phyloP scores from a whole-genome alignment of 2,797 vertebrate genomes.

The Epinephelus malabaricus region DNA sequence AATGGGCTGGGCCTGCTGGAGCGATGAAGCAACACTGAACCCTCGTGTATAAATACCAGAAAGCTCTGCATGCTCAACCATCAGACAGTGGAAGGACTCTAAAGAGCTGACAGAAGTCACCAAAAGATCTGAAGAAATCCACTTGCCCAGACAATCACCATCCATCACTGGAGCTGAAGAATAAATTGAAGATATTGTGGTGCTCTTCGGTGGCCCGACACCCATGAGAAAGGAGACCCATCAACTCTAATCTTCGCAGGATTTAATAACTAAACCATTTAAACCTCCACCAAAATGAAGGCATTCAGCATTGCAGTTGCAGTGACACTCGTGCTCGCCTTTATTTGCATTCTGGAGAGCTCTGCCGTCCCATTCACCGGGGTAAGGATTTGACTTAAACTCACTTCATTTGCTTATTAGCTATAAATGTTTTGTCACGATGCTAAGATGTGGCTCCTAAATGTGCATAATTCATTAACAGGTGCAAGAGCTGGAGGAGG shows the following conservation, averaged over 20 bases:
- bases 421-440: slow-evolving; percentile 63
- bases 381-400: slow-evolving; percentile 76
- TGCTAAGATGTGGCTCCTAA: slow-evolving; percentile 54
- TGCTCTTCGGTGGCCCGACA: slow-evolving; percentile 51
- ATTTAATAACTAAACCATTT: slow-evolving; percentile 49
- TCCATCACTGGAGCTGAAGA: slow-evolving; percentile 64
- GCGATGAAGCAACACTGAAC: slow-evolving; percentile 76
- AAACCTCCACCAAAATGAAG: slow-evolving; percentile 80
- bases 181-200: slow-evolving; percentile 52
- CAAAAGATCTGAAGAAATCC: slow-evolving; percentile 58
- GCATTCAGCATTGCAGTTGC: slow-evolving; percentile 81
- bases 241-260: slow-evolving; percentile 63
- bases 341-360: slow-evolving; percentile 78
- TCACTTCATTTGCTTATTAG: slow-evolving; percentile 56
- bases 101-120: slow-evolving; percentile 59
- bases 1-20: slow-evolving; percentile 65
- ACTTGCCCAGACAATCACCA: slow-evolving; percentile 45
- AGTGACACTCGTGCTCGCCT: slow-evolving; percentile 83
- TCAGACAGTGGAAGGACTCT: slow-evolving; percentile 43
- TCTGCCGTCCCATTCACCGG: slow-evolving; percentile 74
- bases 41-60: slow-evolving; percentile 76
- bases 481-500: slow-evolving; percentile 75
- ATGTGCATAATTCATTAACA: slow-evolving; percentile 75
- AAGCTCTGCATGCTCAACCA: slow-evolving; percentile 20
- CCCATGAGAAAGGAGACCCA: slow-evolving; percentile 69